Evolutionary conservation across 2,888 invertebrate species (phyloP), one percentile per base, ranked within the genome.

Genomic region (Lordiphosa fenestrarum): DNA sequence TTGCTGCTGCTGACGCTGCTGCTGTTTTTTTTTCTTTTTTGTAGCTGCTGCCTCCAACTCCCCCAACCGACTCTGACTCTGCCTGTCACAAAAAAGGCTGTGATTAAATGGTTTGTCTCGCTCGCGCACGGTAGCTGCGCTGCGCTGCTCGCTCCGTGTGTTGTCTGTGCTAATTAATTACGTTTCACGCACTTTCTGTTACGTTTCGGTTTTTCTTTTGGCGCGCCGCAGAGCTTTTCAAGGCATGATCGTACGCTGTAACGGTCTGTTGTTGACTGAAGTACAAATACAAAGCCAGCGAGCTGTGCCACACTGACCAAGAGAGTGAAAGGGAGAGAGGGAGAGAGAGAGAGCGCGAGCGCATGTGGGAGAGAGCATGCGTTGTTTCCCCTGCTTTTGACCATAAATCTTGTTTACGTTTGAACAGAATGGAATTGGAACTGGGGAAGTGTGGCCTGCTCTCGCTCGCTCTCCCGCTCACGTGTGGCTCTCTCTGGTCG

Each of bases 201-300:
- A 12, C 38, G 21, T 49, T 25, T 21, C 48, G 15, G 33, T 50
- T 48, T 60, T 64, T 61, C 55, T 64, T 48, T 64, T 65, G 52
- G 54, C 65, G 66, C 65, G 70, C 70, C 70, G 66, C 84, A 59
- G 61, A 78, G 77, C 81, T 81, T 70, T 70, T 77, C 69, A 65
- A 72, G 81, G 48, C 87, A 82, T 81, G 87, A 78, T 86, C 84
- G 85, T 82, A 75, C 87, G 74, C 82, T 80, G 66, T 86, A 87
- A 86, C 86, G 87, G 87, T 87, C 78, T 76, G 71, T 75, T 73
- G 81, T 83, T 76, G 86, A 86, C 85, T 86, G 82, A 86, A 73
- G 53, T 38, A 39, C 38, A 40, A 49, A 21, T 48, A 23, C 50
- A 60, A 59, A 40, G 30, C 59, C 37, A 37, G 50, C 59, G 23